phyloP scores from a whole-genome alignment of 1,140 invertebrate genomes.

The Nephotettix cincticeps region DNA sequence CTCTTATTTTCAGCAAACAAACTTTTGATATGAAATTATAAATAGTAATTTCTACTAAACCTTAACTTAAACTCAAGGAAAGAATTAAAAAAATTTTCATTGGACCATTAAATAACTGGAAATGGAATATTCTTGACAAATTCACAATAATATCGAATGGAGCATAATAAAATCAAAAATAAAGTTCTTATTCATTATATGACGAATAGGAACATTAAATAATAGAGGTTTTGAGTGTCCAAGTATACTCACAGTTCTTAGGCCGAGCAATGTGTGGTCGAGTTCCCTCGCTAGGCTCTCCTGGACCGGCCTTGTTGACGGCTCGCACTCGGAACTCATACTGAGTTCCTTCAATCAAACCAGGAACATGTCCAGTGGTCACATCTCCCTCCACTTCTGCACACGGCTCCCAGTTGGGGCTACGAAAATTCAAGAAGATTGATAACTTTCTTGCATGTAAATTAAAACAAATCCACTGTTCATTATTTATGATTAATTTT shows the following conservation, averaged over 20 bases:
- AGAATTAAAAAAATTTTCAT: too few species aligned
- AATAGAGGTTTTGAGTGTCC: too few species aligned
- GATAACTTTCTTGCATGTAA: not conserved
- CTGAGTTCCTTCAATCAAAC: constrained; percentile 85
- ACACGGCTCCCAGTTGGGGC: constrained; percentile 84
- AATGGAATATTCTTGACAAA: too few species aligned
- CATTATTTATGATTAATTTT: not conserved
- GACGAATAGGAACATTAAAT: too few species aligned
- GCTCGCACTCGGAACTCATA: constrained; percentile 95
- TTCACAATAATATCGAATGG: too few species aligned
- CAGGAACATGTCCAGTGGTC: constrained; percentile 78
- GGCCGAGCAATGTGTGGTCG: constrained; percentile 86
- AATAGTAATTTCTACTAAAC: too few species aligned
- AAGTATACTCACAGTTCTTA: constrained; percentile 71
- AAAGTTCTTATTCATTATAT: too few species aligned
- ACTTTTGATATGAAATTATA: too few species aligned
- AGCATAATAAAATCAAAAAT: too few species aligned
- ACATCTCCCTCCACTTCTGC: constrained; percentile 81
- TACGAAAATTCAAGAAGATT: constrained; percentile 38
- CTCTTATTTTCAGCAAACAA: too few species aligned
- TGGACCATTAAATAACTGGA: too few species aligned
- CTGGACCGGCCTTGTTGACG: constrained; percentile 91
- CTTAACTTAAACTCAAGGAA: too few species aligned
- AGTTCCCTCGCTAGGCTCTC: constrained; percentile 87
- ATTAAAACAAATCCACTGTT: constrained; percentile 4